Evolutionary conservation across 2,797 vertebrate species (phyloP), one percentile per base, ranked within the genome.

Genomic region (Centroberyx gerrardi): DNA sequence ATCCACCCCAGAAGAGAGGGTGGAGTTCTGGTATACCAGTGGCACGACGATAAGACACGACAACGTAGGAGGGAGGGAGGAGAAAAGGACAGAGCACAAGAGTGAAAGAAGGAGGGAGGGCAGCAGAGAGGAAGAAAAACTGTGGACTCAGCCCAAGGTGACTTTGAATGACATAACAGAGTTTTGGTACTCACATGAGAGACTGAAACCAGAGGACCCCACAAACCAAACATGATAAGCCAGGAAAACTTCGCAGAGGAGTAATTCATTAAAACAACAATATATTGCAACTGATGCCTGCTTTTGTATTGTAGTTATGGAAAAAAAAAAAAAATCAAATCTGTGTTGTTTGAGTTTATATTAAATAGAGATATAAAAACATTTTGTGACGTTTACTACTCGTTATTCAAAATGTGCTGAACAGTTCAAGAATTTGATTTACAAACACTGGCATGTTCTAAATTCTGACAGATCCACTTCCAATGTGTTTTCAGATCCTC

Each of bases 11-110:
- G 84, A 87, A 38, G 86, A 92, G 53, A 87, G 84, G 52, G 87
- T 83, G 49, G 90, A 92, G 65, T 90, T 88, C 51, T 90, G 89
- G 87, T 92, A 92, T 4, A 31, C 82, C 14, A 78, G 80, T 8
- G 74, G 82, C 27, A 42, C 77, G 54, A 73, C 42, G 2, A 5
- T 54, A 1, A 55, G 44, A 15, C 44, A 33, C 5, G 60, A 64
- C n/a, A 31, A 42, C 10, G 2, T 13, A 40, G 49, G 28, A 15
- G 28, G 18, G 17, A 75, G 27, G 56, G 49, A 27, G 60, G 49
- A 27, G 59, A 73, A 33, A 48, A 29, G 6, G 15, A 70, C 46
- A 58, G 53, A 49, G 44, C 61, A 54, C 15, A 10, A 52, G 64
- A 76, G 44, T 8, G 60, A 53, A 22, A 22, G 42, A 44, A 15